Base-by-base conservation (phyloP, 2,888 invertebrate species). In the Epinotia ramella region DNA sequence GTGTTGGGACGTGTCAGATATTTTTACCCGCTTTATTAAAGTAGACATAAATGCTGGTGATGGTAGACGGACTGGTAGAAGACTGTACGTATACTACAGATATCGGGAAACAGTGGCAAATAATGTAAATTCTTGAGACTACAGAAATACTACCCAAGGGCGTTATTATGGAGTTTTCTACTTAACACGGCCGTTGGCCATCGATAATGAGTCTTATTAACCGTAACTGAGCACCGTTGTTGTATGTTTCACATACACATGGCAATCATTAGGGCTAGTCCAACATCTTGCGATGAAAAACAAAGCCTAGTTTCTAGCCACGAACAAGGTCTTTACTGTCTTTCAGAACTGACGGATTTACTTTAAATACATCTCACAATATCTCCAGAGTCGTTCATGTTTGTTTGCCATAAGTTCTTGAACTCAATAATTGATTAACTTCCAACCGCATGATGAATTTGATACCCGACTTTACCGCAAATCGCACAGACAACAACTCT, bases 231-330 rank as follows among this genome's bases (percentile, higher is more conserved):
- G 24, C 44, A 13, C 44, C 20, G 68, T 66, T 67, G 66, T 69
- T 69, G 59, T 46, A 46, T 28, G 44, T 44, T 60, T 69, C 59
- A 46, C 59, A 59, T n/a, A 60, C 69, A 69, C 24, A 60, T 69
- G 69, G 46, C 60, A 69, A 44, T 57, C 69, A n/a, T 69, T 69
- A 60, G 7, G 60, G 46, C 69, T 69, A 16, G 60, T 59, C 59
- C 16, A 59, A 46, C 68, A 69, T 33, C 62, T 16, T 46, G 59
- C 44, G 46, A 9, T 20, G n/a, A 53, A 20, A 53, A 28, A 66
- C 53, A 56, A 6, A 56, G 33, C 53, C 66, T 66, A 53, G 66
- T 53, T 28, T 44, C 18, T 63, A n/a, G 20, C 1, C 63, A 9
- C n/a, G 40, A 63, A 18, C 12, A 18, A 53, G 53, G n/a, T 53